phyloP scores from a whole-genome alignment of 2,797 vertebrate genomes.

The Spatula versicolor region DNA sequence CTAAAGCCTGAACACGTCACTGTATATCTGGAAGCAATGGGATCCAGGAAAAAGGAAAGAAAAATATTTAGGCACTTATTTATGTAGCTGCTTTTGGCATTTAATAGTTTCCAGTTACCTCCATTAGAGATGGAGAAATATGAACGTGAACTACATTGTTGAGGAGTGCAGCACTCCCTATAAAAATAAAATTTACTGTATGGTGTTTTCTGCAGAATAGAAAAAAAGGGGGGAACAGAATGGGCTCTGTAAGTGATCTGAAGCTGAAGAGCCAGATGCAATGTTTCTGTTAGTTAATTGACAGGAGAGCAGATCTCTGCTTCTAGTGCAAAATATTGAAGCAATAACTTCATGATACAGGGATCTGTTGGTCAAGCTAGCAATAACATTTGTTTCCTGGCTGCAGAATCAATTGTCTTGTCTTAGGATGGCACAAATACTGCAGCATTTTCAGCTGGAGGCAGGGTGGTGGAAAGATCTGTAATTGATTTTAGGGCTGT shows the following conservation, averaged over 20 bases:
- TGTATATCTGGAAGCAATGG: not conserved
- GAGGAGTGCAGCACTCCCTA: not conserved
- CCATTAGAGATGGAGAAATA: not conserved
- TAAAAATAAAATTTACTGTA: not conserved
- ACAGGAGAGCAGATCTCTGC: not conserved
- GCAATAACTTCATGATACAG: not conserved
- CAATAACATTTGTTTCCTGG: not conserved
- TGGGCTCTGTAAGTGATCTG: not conserved
- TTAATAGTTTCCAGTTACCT: not conserved
- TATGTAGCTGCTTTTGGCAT: not conserved
- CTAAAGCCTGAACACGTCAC: not conserved
- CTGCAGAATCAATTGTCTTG: not conserved
- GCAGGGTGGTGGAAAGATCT: not conserved
- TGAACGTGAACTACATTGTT: not conserved
- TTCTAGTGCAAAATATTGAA: not conserved
- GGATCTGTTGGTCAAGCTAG: accelerated
- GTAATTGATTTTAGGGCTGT: not conserved
- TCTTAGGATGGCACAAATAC: not conserved
- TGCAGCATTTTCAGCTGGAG: not conserved
- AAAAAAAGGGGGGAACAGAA: not conserved
- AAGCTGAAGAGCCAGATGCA: not conserved
- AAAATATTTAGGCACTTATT: not conserved
- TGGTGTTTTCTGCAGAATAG: not conserved
- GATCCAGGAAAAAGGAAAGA: not conserved
- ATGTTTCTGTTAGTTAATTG: not conserved